Evolutionary conservation across 1,140 invertebrate species (phyloP), one percentile per base, ranked within the genome.

Genomic region (Pogonomyrmex barbatus): DNA sequence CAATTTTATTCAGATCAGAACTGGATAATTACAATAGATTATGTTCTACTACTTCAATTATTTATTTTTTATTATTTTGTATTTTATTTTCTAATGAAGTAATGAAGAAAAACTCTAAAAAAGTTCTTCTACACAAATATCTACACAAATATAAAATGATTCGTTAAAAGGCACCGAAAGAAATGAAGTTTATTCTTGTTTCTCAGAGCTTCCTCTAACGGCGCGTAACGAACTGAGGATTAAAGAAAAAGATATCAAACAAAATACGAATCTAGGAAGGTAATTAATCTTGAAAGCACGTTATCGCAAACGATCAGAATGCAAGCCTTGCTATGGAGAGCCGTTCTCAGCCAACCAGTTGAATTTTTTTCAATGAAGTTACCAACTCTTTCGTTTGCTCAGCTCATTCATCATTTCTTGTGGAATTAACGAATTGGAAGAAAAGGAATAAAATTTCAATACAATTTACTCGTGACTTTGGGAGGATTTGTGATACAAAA

Each of bases 351-450:
- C 30, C 78, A 39, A 58, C 39, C 52, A 10, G 39, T 1, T 82
- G 52, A 47, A 73, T 82, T 82, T 14, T 71, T 60, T 52, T 82
- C 42, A 47, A 58, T 82, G 8, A 82, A 47, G n/a, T 67, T 68
- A 45, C 5, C 6, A 56, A 24, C 6, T 47, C 36, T 30, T n/a
- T 33, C 30, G 39, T 82, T 73, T 58, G n/a, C 10, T 39, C 2
- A 56, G 39, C 5, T 56, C 12, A 17, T 67, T 79, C 10, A 58
- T 73, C 10, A 60, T 47, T 4, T 82, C 17, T 36, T 60, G 39
- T 12, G 39, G 2, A 73, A 10, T 73, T 58, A 58, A 65, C 60
- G 14, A 82, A 73, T 60, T 58, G 42, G 0, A 30, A 47, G 58
- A 47, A 58, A 56, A 58, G 42, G 0, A 30, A 47, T 73, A 47